Conservation (phyloP, 2,797 vertebrate species). For the Steatocranus sp. region DNA sequence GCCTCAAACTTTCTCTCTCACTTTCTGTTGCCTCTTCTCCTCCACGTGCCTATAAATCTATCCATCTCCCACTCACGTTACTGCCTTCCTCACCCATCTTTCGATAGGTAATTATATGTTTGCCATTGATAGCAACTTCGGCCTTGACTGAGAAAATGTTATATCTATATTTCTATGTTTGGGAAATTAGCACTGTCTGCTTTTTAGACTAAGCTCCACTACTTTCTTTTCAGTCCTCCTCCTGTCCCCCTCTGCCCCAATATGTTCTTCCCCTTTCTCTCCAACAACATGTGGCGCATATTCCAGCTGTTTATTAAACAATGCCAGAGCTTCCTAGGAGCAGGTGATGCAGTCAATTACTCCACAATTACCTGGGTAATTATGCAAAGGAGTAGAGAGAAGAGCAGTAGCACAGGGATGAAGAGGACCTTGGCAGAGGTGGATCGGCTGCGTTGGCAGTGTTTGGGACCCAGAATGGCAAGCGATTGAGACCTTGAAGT, state of each 20-base stretch:
- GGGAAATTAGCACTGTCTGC: constrained; percentile 22
- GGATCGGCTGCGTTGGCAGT: constrained; percentile 51
- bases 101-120: constrained; percentile 47
- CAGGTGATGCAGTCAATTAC: constrained; percentile 79
- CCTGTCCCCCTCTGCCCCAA: constrained; percentile 21
- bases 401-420: constrained; percentile 48
- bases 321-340: constrained; percentile 66
- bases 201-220: neutral
- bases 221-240: neutral
- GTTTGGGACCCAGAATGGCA: constrained; percentile 44
- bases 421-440: constrained; percentile 63
- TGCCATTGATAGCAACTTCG: constrained; percentile 53
- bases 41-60: constrained; percentile 63
- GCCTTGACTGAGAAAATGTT: constrained; percentile 39
- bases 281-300: constrained; percentile 64
- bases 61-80: constrained; percentile 68
- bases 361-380: constrained; percentile 77
- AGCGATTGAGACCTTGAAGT: constrained; percentile 68
- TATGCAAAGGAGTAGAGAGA: constrained; percentile 68
- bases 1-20: constrained; percentile 57
- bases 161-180: constrained; percentile 17
- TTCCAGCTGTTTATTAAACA: constrained; percentile 80
- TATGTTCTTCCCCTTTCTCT: constrained; percentile 51
- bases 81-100: constrained; percentile 49
- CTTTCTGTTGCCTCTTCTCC: constrained; percentile 43